Evolutionary conservation across 2,888 invertebrate genomes (phyloP).

Genomic region (Drosophila longiperda): DNA sequence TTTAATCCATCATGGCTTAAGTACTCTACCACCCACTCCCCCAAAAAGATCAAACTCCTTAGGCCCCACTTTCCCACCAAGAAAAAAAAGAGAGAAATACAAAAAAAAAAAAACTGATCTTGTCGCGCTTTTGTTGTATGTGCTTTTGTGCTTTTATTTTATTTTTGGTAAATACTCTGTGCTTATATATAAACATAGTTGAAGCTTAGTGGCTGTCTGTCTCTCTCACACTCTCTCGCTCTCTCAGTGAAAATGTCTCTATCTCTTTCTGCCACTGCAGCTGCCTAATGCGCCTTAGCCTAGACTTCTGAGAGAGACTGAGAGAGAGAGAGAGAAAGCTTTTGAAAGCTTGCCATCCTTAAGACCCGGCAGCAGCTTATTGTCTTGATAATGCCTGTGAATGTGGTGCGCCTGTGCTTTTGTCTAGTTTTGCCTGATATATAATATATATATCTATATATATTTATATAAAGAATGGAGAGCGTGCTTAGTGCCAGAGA

Average conservation of each 20-base stretch:
- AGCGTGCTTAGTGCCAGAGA: conserved; percentile 58
- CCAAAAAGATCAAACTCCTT: conserved; percentile 1
- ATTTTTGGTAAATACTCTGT: conserved; percentile 55
- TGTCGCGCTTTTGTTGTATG: conserved; percentile 75
- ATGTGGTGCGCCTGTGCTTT: conserved; percentile 41
- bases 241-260: neutral
- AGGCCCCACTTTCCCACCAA: neutral
- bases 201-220: conserved; percentile 48
- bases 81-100: neutral
- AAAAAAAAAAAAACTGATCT: conserved; percentile 53
- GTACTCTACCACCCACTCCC: conserved; percentile 29
- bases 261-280: conserved; percentile 11
- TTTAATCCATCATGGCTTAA: conserved; percentile 55
- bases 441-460: neutral
- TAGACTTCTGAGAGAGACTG: conserved; percentile 3
- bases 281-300: conserved; percentile 41
- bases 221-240: conserved; percentile 9
- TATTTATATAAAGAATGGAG: conserved; percentile 18
- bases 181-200: conserved; percentile 53
- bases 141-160: conserved; percentile 68
- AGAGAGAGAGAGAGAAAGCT: conserved; percentile 16
- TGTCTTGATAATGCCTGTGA: conserved; percentile 28
- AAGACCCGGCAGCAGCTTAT: conserved; percentile 26
- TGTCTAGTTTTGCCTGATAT: conserved; percentile 30
- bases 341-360: conserved; percentile 30